phyloP scores from a whole-genome alignment of 2,797 vertebrate genomes.

The Lepus townsendii region DNA sequence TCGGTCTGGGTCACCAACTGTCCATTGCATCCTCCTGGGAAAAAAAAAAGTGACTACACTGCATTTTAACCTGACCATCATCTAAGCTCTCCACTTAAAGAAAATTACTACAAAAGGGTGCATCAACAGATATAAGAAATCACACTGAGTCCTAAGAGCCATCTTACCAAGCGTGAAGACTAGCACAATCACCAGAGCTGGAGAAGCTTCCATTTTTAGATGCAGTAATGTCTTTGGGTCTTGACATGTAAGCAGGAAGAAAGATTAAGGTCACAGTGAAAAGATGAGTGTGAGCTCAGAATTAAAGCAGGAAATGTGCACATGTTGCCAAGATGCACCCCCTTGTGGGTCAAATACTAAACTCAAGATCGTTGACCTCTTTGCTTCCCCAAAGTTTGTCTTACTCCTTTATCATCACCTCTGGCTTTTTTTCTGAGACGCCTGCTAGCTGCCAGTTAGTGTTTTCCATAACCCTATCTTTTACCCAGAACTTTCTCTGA shows the following conservation, averaged over 20 bases:
- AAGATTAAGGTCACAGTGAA: background rate
- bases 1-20: background rate
- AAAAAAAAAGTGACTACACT: background rate
- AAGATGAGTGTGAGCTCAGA: background rate
- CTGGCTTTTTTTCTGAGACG: too few relatives aligned
- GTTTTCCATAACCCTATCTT: too few relatives aligned
- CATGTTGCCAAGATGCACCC: background rate
- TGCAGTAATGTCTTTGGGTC: background rate
- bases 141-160: background rate
- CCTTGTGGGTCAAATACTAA: background rate
- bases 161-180: conserved; percentile 59
- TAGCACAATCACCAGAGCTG: background rate
- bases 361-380: background rate
- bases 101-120: background rate
- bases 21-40: background rate
- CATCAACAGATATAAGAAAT: background rate
- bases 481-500: too few relatives aligned
- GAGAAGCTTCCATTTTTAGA: conserved; percentile 45
- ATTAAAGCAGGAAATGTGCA: background rate
- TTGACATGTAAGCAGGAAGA: background rate
- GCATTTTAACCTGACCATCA: background rate
- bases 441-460: too few relatives aligned
- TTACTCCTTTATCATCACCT: too few relatives aligned
- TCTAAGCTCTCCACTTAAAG: background rate
- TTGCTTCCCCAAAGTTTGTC: too few relatives aligned